Conservation (phyloP, 2,797 vertebrate species). For the Danio aesculapii region DNA sequence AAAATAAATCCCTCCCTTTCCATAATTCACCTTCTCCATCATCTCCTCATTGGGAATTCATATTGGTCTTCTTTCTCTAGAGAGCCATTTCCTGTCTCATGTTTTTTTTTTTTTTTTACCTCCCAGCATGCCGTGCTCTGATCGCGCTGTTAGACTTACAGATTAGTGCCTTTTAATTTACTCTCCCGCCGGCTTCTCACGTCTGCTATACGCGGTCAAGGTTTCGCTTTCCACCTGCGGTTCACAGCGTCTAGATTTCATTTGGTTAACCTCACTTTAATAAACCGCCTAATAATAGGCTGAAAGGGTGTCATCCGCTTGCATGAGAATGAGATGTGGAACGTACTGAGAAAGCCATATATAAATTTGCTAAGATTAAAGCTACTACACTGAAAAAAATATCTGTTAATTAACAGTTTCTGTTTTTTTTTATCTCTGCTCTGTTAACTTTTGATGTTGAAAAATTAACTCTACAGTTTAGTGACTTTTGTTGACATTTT, state of each 20-base stretch:
- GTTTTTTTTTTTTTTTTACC: slow-evolving; percentile 9
- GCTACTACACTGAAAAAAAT: neutral
- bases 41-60: neutral
- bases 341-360: slow-evolving; percentile 1
- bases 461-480: too few species aligned
- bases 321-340: slow-evolving; percentile 1
- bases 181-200: neutral
- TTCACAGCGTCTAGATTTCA: slow-evolving; percentile 9
- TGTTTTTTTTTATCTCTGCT: too few species aligned
- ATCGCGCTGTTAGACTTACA: slow-evolving; percentile 33
- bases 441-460: too few species aligned
- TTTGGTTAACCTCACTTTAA: slow-evolving; percentile 44
- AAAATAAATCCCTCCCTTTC: neutral
- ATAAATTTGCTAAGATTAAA: neutral
- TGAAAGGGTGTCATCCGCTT: slow-evolving; percentile 4
- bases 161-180: slow-evolving; percentile 28
- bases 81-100: slow-evolving; percentile 34
- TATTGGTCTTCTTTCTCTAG: neutral
- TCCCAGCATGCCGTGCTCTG: slow-evolving; percentile 15
- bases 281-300: slow-evolving; percentile 16
- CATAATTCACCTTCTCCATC: neutral
- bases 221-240: slow-evolving; percentile 5
- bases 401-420: too few species aligned
- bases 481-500: too few species aligned
- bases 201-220: neutral